Evolutionary conservation across 2,888 invertebrate genomes (phyloP), one percentile per base, ranked within the genome.

Genomic region (Agonopterix arenella): DNA sequence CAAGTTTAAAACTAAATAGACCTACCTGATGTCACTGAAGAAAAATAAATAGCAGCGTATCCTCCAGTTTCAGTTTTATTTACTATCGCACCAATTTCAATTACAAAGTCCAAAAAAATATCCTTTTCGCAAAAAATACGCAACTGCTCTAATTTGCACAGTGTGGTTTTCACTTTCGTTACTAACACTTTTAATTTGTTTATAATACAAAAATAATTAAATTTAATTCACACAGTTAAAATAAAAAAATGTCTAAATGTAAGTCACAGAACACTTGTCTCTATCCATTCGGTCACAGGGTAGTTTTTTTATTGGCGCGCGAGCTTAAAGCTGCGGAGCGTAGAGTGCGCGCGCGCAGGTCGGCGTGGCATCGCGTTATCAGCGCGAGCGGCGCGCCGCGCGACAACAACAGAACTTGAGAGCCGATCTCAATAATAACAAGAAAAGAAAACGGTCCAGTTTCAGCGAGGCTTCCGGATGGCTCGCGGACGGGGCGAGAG

Each of bases 401-500:
- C 85, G 84, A 86, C 86, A 85, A 88, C 88, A 88, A 88, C 88
- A 88, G 86, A 86, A 81, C 86, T 84, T 84, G 82, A 84, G 84
- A 81, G 77, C 73, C 85, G 84, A 84, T 85, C 88, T 86, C 85
- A 88, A 88, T 88, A 88, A 86, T 83, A 88, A 89, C 88, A 89
- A 88, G 88, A 88, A 89, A 89, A 89, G 88, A 89, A 89, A 88
- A 89, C 89, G 89, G 89, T 88, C 89, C 89, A 89, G 89, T 89
- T 89, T 89, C 89, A 89, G 89, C 79, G 76, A 78, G 86, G 84
- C 88, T 88, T 89, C 88, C 88, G 88, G 88, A 86, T 86, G 86
- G 84, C 78, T 80, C 81, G 81, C 71, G 78, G 76, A 78, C 80
- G 80, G 82, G 74, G 80, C 80, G 80, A 77, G 79, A 76, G 71